Evolutionary conservation across 1,140 invertebrate species (phyloP), one percentile per base, ranked within the genome.

Genomic region (Aphaenogaster floridana): DNA sequence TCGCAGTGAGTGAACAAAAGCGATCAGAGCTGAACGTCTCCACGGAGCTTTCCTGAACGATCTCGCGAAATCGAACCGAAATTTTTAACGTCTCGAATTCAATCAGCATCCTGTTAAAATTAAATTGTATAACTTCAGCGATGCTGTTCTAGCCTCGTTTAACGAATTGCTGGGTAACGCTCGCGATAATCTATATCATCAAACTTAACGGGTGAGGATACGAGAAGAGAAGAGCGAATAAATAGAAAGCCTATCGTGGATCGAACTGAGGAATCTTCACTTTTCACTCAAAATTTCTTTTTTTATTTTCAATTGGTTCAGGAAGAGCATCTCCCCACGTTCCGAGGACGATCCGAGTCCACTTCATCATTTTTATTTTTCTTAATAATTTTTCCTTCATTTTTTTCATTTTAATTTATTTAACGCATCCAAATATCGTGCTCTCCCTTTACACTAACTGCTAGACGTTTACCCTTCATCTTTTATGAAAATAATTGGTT

Each of bases 301-400:
- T 50, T n/a, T 45, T 21, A 69, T 50, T 68, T n/a, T 13, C 15
- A 3, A 52, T 88, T 88, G 86, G 52, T 89, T 69, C 87, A 86
- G 61, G 39, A 86, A 68, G 72, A 89, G 64, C 42, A 69, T 11
- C 57, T 89, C 54, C 28, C 17, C 63, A 15, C 28, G 28, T 59
- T 7, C 28, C 13, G 50, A 78, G 66, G 36, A 57, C 69, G 21
- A 48, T 86, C 7, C 28, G 76, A 61, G 63, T 91, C 77, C 64
- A 63, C 85, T 86, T 76, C 52, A 59, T 85, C 11, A 39, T 68
- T 11, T 42, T 17, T 11, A 3, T 72, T 66, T 36, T 57, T 42
- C n/a, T 48, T 15, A 28, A 66, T 83, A 64, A 68, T 57, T 48
- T 48, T 71, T 61, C 71, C 69, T 79, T 66, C 50, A 78, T 28